Conservation (phyloP, 2,797 vertebrate species). For the Zonotrichia albicollis region DNA sequence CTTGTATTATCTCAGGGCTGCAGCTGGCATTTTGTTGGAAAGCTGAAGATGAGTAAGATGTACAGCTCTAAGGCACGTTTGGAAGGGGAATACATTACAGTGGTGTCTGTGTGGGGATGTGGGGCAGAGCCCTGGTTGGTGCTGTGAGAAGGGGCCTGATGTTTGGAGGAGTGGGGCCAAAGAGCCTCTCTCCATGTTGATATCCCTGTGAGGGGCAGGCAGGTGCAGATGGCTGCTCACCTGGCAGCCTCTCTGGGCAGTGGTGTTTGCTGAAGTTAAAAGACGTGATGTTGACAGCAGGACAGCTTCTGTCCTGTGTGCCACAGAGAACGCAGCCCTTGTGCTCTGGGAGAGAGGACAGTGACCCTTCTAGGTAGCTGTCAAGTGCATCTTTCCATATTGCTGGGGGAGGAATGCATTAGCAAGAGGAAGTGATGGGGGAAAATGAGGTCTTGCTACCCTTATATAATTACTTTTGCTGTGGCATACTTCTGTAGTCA, state of each 20-base stretch:
- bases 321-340: background rate
- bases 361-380: background rate
- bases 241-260: background rate
- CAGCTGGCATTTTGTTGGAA: background rate
- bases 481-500: background rate
- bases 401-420: background rate
- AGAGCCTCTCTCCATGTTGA: background rate
- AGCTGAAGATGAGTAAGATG: background rate
- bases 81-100: background rate
- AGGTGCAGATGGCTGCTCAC: background rate
- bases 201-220: background rate
- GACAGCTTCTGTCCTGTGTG: background rate
- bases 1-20: background rate
- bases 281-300: background rate
- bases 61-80: accelerated
- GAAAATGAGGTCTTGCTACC: background rate
- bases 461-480: slow-evolving; percentile 25
- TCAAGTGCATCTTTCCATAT: background rate
- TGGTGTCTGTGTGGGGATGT: accelerated
- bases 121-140: background rate
- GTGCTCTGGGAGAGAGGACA: background rate
- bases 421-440: background rate
- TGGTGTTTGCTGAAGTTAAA: background rate
- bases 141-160: background rate
- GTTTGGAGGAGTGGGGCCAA: background rate